Conservation (phyloP, 2,797 vertebrate genomes). For the Platyrinchus mystaceus region DNA sequence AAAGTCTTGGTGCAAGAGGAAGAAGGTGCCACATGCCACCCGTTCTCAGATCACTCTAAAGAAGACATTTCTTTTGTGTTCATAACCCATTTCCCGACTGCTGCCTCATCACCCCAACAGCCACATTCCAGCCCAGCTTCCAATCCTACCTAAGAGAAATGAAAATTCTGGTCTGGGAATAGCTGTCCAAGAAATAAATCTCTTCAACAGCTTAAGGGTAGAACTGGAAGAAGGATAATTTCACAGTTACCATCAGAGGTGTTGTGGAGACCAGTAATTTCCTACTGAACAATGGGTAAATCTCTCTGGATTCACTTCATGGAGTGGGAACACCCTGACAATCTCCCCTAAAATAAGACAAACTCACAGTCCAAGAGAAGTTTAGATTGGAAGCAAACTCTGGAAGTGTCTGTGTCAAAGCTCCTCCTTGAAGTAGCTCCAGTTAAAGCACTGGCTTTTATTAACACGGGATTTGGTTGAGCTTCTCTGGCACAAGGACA, state of each 20-base stretch:
- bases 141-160: neutral
- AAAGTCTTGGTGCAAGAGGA: neutral
- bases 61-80: neutral
- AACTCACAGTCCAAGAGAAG: neutral
- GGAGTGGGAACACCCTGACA: neutral
- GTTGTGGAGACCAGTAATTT: neutral
- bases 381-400: neutral
- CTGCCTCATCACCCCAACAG: neutral
- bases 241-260: neutral
- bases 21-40: neutral
- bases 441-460: neutral
- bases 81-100: neutral
- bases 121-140: neutral
- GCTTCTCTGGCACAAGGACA: neutral
- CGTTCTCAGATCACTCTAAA: neutral
- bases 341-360: neutral
- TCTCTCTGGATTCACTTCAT: neutral
- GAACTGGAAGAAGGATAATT: neutral
- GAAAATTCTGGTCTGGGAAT: neutral
- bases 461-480: rapidly evolving
- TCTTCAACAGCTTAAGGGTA: neutral
- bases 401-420: neutral
- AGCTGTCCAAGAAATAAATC: neutral
- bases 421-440: neutral
- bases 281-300: neutral